Evolutionary conservation across 2,113 vertebrate genomes (phyloP).

Genomic region (Ailuropoda melanoleuca): DNA sequence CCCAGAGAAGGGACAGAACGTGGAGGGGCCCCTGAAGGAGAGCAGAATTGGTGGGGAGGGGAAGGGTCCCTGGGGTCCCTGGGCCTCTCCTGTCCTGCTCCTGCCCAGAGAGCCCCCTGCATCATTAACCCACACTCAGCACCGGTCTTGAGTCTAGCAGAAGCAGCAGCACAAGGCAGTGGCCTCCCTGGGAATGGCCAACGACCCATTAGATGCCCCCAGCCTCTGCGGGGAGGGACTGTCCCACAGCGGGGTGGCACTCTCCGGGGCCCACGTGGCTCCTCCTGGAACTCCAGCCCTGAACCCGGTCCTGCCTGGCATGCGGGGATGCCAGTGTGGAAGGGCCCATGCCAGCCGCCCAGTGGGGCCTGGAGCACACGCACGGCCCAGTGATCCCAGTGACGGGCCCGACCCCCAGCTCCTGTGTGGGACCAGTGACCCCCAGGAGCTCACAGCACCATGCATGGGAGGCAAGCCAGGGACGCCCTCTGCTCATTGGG

Average conservation of each 20-base stretch:
- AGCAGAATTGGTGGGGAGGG: neutral
- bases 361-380: fast-evolving
- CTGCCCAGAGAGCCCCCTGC: neutral
- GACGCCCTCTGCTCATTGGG: neutral
- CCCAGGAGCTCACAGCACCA: fast-evolving
- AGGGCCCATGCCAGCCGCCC: fast-evolving
- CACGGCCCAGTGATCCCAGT: fast-evolving
- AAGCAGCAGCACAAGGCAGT: neutral
- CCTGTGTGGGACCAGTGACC: neutral
- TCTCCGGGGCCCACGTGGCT: neutral
- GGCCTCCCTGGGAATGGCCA: neutral
- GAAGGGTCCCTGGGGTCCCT: neutral
- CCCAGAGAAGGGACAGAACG: slow-evolving; percentile 55
- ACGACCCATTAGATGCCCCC: neutral
- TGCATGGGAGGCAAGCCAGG: neutral
- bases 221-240: fast-evolving
- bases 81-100: neutral
- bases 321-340: fast-evolving
- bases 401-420: neutral
- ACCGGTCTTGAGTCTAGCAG: fast-evolving
- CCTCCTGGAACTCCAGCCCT: neutral
- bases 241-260: neutral
- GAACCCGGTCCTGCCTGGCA: neutral
- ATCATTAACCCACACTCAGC: too few species aligned
- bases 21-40: neutral